A percentile compares a stretch with the other conserved stretches of the same genome.
Conservation (phyloP, 2,888 invertebrate genomes). For the Malthinus seriepunctatus region DNA sequence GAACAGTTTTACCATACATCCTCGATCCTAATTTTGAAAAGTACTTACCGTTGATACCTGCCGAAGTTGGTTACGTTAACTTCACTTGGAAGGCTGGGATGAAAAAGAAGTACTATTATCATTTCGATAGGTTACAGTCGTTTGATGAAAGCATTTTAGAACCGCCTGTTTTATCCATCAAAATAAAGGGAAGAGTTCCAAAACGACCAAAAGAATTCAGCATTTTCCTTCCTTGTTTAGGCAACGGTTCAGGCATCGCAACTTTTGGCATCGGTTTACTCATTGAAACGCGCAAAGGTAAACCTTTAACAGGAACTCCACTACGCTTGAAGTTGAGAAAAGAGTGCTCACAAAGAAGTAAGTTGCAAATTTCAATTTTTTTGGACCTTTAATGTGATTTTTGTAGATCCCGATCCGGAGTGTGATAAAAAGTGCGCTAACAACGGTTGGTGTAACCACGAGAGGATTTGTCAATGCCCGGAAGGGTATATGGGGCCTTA, state of each 20-base stretch:
- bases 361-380: too few species aligned
- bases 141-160: constrained; percentile 82
- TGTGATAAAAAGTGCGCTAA: constrained; percentile 86
- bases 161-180: constrained; percentile 86
- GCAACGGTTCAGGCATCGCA: constrained; percentile 85
- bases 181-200: constrained; percentile 83
- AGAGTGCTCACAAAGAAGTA: constrained; percentile 93
- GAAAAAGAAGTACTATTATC: constrained; percentile 81
- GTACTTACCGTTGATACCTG: constrained; percentile 87
- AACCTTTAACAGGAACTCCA: constrained; percentile 84
- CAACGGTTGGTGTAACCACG: constrained; percentile 81
- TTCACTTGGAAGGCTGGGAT: constrained; percentile 88
- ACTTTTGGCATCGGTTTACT: constrained; percentile 85
- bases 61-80: constrained; percentile 88
- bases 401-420: constrained; percentile 80
- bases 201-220: constrained; percentile 88
- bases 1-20: constrained; percentile 82
- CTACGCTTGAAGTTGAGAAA: constrained; percentile 84
- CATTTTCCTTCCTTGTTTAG: constrained; percentile 83
- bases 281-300: constrained; percentile 78
- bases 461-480: constrained; percentile 85
- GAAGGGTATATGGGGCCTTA: constrained; percentile 91
- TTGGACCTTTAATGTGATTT: constrained; percentile 12
- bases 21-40: constrained; percentile 89
- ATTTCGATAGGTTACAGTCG: constrained; percentile 84